phyloP scores from a whole-genome alignment of 2,113 vertebrate species.

The Hypocryptadius cinnamomeus region DNA sequence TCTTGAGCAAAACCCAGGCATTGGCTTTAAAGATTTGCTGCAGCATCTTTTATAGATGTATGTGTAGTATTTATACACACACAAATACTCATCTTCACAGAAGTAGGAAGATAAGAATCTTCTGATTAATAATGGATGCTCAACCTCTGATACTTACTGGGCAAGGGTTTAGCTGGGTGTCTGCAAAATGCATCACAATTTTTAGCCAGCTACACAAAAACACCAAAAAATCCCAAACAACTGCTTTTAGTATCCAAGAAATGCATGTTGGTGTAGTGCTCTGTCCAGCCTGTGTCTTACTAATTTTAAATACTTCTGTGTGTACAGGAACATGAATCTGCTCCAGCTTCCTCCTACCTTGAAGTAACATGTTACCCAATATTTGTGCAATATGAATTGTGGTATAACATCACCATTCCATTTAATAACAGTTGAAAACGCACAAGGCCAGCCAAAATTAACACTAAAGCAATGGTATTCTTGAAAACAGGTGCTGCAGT shows the following conservation, averaged over 20 bases:
- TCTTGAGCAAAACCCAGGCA: neutral
- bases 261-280: neutral
- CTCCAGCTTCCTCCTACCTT: neutral
- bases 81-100: neutral
- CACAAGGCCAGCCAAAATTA: neutral
- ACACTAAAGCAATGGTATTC: neutral
- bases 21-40: neutral
- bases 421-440: neutral
- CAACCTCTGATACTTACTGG: neutral
- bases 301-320: neutral
- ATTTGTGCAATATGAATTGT: neutral
- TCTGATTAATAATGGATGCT: neutral
- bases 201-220: neutral
- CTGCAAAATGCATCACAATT: neutral
- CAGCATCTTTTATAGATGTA: neutral
- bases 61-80: neutral
- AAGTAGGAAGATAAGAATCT: neutral
- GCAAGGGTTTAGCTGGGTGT: neutral
- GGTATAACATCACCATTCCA: neutral
- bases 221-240: neutral
- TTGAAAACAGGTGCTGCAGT: neutral
- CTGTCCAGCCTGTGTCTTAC: neutral
- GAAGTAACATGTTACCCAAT: neutral
- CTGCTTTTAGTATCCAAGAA: neutral
- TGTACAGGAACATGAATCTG: neutral